Evolutionary conservation across 2,888 invertebrate species (phyloP).

Genomic region (Hydraecia micacea): DNA sequence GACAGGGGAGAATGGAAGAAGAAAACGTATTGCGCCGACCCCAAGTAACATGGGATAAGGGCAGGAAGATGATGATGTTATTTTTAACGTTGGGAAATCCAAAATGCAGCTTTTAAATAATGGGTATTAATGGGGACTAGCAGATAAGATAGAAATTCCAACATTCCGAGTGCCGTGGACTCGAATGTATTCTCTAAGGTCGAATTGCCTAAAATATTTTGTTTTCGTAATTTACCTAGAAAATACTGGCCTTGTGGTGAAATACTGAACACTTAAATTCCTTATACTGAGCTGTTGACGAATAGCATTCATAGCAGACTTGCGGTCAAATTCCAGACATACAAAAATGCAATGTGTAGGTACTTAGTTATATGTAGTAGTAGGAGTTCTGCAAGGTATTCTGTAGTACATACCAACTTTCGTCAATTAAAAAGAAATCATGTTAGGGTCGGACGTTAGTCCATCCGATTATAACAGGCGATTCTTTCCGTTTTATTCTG

Average conservation of each 20-base stretch:
- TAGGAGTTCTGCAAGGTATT: constrained; percentile 11
- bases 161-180: too few relatives aligned
- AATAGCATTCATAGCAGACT: constrained; percentile 7
- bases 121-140: too few relatives aligned
- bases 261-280: constrained; percentile 8
- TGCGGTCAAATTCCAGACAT: not conserved
- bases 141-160: too few relatives aligned
- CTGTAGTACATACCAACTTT: not conserved
- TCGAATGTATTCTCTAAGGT: not conserved
- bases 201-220: not conserved
- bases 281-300: not conserved
- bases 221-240: not conserved
- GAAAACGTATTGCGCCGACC: too few relatives aligned
- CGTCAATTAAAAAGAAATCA: constrained; percentile 18
- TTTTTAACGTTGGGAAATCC: too few relatives aligned
- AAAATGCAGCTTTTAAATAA: too few relatives aligned
- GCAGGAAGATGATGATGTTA: too few relatives aligned
- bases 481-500: constrained; percentile 38
- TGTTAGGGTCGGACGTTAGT: constrained; percentile 13
- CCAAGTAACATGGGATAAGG: too few relatives aligned
- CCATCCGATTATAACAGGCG: constrained; percentile 23
- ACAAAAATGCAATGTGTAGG: not conserved
- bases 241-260: not conserved
- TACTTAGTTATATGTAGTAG: not conserved
- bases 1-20: too few relatives aligned